Evolutionary conservation across 1,140 invertebrate species (phyloP).

Genomic region (Euura lappo): DNA sequence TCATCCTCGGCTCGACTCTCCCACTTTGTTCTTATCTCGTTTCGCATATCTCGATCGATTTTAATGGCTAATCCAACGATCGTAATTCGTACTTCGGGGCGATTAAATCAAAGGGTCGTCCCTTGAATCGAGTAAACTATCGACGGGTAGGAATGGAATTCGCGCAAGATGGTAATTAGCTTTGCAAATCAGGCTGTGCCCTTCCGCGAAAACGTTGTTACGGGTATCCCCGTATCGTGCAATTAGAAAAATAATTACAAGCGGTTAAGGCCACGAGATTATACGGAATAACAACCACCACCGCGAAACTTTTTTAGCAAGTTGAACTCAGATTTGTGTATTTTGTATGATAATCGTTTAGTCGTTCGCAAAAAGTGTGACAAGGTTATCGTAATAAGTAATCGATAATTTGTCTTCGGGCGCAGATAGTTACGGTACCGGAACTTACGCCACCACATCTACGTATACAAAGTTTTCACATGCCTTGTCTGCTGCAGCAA

Average conservation of each 20-base stretch:
- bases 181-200: background rate
- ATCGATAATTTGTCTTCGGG: background rate
- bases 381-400: background rate
- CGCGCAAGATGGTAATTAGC: background rate
- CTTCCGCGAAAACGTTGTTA: background rate
- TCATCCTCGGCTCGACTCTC: background rate
- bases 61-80: too few species aligned
- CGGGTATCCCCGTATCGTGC: background rate
- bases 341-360: too few species aligned
- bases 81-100: too few species aligned
- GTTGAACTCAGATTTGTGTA: too few species aligned
- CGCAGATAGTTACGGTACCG: background rate
- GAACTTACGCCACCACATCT: background rate
- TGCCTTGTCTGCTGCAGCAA: background rate
- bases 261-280: background rate
- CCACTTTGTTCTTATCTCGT: background rate
- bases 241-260: conserved; percentile 8
- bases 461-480: background rate
- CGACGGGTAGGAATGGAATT: too few species aligned
- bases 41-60: background rate
- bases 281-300: too few species aligned
- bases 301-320: too few species aligned
- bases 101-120: too few species aligned
- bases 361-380: background rate
- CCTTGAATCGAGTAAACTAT: too few species aligned